A percentile compares a stretch with the other conserved stretches of the same genome.
phyloP scores from a whole-genome alignment of 2,888 invertebrate species.

The Piscicola geometra region DNA sequence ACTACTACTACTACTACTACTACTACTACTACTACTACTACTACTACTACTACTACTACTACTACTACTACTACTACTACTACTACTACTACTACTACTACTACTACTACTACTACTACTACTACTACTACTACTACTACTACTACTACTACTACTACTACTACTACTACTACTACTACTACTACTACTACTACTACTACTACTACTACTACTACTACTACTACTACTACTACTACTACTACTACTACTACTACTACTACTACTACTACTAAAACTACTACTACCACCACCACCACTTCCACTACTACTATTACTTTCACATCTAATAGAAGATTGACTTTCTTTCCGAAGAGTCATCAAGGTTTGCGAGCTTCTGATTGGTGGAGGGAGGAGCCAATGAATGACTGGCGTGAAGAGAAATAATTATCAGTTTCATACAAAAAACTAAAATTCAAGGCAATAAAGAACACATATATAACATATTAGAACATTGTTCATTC shows the following conservation, averaged over 20 bases:
- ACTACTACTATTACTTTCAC: background rate
- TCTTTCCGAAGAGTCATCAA: background rate
- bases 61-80: constrained; percentile 36
- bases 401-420: too few species aligned
- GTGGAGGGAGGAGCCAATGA: too few species aligned
- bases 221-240: constrained; percentile 1
- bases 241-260: background rate
- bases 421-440: too few species aligned
- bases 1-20: constrained; percentile 31
- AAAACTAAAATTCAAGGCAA: too few species aligned
- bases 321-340: background rate
- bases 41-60: constrained; percentile 34
- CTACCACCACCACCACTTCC: background rate
- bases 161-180: constrained; percentile 38
- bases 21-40: constrained; percentile 32
- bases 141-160: constrained; percentile 38
- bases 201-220: background rate
- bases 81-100: constrained; percentile 39
- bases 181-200: constrained; percentile 28
- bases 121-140: constrained; percentile 38
- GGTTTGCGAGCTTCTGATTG: too few species aligned
- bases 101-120: constrained; percentile 39
- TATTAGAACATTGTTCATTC: too few species aligned
- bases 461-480: too few species aligned
- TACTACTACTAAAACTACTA: background rate